Percentiles rank a stretch among this genome's conserved stretches.
phyloP scores from a whole-genome alignment of 2,888 invertebrate genomes.

The Cheiracanthium punctorium region DNA sequence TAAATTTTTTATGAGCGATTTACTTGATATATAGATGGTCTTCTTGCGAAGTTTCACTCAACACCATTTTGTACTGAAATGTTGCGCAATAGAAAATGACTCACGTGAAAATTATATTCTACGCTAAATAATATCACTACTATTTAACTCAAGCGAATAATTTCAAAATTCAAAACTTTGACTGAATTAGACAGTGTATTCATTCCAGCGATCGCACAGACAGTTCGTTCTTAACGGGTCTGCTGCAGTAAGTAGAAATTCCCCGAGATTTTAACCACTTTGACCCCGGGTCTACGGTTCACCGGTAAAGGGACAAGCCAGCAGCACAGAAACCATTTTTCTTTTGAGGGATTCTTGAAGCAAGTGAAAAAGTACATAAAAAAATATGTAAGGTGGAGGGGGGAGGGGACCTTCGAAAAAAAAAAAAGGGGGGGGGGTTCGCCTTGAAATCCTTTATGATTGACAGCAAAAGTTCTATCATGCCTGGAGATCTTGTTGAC shows the following conservation, averaged over 20 bases:
- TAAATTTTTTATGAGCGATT: too few relatives aligned
- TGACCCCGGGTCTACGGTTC: constrained; percentile 61
- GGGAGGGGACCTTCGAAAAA: background rate
- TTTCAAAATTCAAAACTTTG: too few relatives aligned
- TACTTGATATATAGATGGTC: too few relatives aligned
- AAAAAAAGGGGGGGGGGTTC: background rate
- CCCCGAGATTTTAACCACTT: constrained; percentile 65
- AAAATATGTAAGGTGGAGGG: background rate
- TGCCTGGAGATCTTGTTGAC: constrained; percentile 64
- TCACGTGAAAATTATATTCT: too few relatives aligned
- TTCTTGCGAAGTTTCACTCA: too few relatives aligned
- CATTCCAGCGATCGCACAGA: too few relatives aligned
- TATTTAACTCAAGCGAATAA: too few relatives aligned
- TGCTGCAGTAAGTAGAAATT: constrained; percentile 27
- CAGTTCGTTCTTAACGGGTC: too few relatives aligned
- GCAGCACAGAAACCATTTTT: constrained; percentile 43
- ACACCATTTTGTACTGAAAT: too few relatives aligned
- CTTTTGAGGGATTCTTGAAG: constrained; percentile 16
- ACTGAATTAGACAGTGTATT: too few relatives aligned
- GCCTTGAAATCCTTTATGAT: constrained; percentile 43
- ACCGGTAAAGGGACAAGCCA: constrained; percentile 51
- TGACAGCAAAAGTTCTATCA: constrained; percentile 62
- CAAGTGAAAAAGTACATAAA: background rate
- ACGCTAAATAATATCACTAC: too few relatives aligned
- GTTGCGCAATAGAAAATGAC: too few relatives aligned